A percentile compares a stretch with the other conserved stretches of the same genome.
Evolutionary conservation across 1,140 invertebrate species (phyloP).

Genomic region (Pogonomyrmex californicus): DNA sequence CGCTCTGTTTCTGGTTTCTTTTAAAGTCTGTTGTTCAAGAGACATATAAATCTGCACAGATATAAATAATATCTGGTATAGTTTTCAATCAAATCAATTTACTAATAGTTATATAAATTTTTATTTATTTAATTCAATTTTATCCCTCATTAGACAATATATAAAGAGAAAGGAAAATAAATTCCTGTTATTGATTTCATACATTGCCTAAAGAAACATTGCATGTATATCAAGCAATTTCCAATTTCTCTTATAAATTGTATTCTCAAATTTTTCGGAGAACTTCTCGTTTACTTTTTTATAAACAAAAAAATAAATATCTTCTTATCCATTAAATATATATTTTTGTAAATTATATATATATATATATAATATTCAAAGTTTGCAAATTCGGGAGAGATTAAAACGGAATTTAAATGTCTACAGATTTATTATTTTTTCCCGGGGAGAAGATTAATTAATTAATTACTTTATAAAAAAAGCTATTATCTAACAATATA

Average conservation of each 20-base stretch:
- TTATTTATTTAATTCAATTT: not conserved
- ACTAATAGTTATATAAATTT: not conserved
- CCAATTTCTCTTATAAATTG: too few relatives aligned
- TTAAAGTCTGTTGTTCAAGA: constrained; percentile 4
- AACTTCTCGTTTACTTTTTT: too few relatives aligned
- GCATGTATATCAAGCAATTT: too few relatives aligned
- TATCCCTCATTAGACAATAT: not conserved
- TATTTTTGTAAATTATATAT: not conserved
- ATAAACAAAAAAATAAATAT: too few relatives aligned
- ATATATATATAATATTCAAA: too few relatives aligned
- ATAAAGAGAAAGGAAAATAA: not conserved
- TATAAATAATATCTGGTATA: not conserved
- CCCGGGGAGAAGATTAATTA: not conserved
- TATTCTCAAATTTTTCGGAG: not conserved
- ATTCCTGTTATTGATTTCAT: not conserved
- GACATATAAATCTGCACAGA: not conserved
- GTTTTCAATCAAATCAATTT: not conserved
- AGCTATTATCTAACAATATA: not conserved
- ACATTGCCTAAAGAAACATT: not conserved
- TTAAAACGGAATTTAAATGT: not conserved
- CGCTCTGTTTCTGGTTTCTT: not conserved
- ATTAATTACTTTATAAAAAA: constrained; percentile 12
- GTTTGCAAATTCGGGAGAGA: not conserved
- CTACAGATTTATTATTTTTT: not conserved
- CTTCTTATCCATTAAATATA: too few relatives aligned